Base-by-base conservation (phyloP, 2,797 vertebrate genomes). In the Gallirallus australis region DNA sequence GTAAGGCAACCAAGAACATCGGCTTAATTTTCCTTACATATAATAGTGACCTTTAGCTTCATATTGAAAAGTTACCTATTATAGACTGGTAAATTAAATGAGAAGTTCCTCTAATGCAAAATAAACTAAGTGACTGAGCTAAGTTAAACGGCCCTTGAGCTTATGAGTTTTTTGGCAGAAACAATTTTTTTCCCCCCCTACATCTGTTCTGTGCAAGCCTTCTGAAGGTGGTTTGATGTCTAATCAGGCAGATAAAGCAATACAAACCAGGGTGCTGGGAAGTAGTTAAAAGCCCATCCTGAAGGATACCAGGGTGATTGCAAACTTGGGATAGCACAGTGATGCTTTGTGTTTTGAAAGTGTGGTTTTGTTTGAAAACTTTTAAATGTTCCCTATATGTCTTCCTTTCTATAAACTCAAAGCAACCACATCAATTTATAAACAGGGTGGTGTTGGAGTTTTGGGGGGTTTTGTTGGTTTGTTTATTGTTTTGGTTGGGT, bases 21-120 rank as follows among this genome's bases (percentile, higher is more conserved):
- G 97, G 97, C 98, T 98, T 99, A 98, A 98, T 98, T 98, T 98
- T 98, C 98, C 97, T 98, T 98, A 98, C 97, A 97, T 98, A 98
- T 99, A 98, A 99, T 98, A 97, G 98, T 99, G 99, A 99, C 99
- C 99, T 99, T 99, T 98, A 98, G 98, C 98, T 99, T 98, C 98
- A 98, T 98, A 98, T 97, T 98, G 96, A 97, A 98, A 98, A 98
- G 98, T 98, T 98, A 98, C 98, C 98, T 97, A 97, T 98, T 95
- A 97, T 96, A 97, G 98, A 95, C 93, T 94, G 97, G 96, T 97
- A 98, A 98, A 98, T 98, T 98, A 98, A 98, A 98, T 97, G 97
- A 98, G 97, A 97, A 98, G 97, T 97, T 97, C 97, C 93, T 98
- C 96, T 98, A 97, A 98, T 98, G 97, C 97, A 98, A 98, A 98